phyloP scores from a whole-genome alignment of 2,113 vertebrate species.

The Tragelaphus scriptus region DNA sequence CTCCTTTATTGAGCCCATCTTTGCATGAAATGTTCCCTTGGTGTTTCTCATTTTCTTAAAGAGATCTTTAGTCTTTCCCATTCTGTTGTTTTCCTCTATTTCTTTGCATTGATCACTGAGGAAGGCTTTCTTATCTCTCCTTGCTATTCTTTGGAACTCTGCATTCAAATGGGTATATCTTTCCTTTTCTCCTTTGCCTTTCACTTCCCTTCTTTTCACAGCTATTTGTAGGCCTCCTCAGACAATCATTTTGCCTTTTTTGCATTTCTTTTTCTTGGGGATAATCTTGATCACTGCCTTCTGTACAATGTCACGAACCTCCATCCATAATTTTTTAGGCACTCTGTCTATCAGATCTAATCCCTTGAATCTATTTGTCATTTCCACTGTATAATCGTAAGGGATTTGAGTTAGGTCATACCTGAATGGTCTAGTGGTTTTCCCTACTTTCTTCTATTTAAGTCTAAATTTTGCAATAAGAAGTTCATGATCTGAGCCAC shows the following conservation, averaged over 20 bases:
- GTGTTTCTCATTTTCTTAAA: background rate
- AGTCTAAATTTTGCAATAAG: background rate
- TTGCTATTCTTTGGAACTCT: background rate
- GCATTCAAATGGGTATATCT: background rate
- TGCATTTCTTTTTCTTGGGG: background rate
- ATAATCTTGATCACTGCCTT: background rate
- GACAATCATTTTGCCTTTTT: background rate
- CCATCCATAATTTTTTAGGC: background rate
- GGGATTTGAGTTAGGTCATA: background rate
- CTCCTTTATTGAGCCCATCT: background rate
- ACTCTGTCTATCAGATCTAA: background rate
- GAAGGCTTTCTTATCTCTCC: background rate
- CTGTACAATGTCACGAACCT: background rate
- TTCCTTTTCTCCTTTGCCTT: background rate
- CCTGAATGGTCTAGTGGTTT: background rate
- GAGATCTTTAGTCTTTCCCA: background rate
- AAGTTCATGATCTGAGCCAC: background rate
- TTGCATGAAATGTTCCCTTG: background rate
- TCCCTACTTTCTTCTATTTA: background rate
- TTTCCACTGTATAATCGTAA: background rate
- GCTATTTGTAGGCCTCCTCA: background rate
- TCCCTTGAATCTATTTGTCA: background rate
- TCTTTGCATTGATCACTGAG: background rate
- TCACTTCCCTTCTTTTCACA: background rate
- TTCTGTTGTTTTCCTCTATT: background rate